Percentiles rank a stretch among this genome's conserved stretches.
phyloP scores from a whole-genome alignment of 2,113 vertebrate species.

The Arvicanthis niloticus region DNA sequence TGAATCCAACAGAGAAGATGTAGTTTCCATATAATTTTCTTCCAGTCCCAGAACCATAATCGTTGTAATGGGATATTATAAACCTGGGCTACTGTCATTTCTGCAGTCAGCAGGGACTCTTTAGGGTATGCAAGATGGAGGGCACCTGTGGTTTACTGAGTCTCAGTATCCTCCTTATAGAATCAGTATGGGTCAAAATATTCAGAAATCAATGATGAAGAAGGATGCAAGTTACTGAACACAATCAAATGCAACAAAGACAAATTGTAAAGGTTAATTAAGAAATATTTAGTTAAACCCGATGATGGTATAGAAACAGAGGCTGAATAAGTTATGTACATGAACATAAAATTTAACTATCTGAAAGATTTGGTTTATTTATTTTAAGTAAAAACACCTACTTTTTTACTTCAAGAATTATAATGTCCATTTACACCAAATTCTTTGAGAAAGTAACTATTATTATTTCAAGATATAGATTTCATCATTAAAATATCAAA shows the following conservation, averaged over 20 bases:
- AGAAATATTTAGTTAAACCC: not conserved
- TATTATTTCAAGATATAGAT: not conserved
- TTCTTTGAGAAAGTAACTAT: not conserved
- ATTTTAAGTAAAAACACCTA: constrained; percentile 12
- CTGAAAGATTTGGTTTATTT: constrained; percentile 19
- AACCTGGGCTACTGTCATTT: constrained; percentile 83
- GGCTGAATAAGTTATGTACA: not conserved
- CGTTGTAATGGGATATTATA: constrained; percentile 80
- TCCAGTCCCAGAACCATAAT: constrained; percentile 83
- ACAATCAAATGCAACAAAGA: not conserved
- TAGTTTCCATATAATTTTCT: constrained; percentile 84
- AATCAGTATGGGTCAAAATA: constrained; percentile 57
- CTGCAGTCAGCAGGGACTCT: constrained; percentile 82
- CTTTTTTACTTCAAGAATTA: constrained; percentile 14
- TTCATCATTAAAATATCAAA: not conserved
- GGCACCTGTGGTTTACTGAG: constrained; percentile 79
- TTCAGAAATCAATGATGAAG: constrained; percentile 56
- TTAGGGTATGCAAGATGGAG: constrained; percentile 76
- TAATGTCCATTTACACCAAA: not conserved
- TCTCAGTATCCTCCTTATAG: constrained; percentile 62
- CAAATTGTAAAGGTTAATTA: constrained; percentile 59
- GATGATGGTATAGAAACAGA: not conserved
- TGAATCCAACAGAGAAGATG: constrained; percentile 84
- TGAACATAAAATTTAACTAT: constrained; percentile 44
- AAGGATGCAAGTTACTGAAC: constrained; percentile 46